Evolutionary conservation across 2,113 vertebrate species (phyloP), one percentile per base, ranked within the genome.

Genomic region (Sinocyclocheilus anshuiensis): DNA sequence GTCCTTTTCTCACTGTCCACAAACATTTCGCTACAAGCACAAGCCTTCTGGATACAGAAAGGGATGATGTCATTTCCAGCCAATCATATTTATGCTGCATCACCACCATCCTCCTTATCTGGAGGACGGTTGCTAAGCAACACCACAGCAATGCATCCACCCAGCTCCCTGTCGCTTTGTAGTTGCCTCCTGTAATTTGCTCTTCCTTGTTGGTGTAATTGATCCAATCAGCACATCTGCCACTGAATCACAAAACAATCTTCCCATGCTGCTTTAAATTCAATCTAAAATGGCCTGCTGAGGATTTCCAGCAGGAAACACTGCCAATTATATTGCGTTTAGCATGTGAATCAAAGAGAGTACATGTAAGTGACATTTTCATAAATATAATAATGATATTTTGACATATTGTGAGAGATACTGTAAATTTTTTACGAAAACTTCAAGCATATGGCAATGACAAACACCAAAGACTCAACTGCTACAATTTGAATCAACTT

Each of bases 61-160:
- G 69, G 87, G 86, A 94, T 95, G 94, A 96, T 94, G 94, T 96
- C 92, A 96, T 93, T 89, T 92, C 90, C 87, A 91, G 88, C 95
- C 95, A 96, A 95, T 96, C 93, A 93, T 90, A 92, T 92, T 93
- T 91, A 88, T 85, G 90, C 94, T 93, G 93, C 94, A 95, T 93
- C 90, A 92, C 89, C 71, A 89, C 91, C 86, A 91, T 92, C 93
- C 93, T 94, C 91, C 89, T 89, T 42, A 88, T 89, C 90, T 86
- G 48, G 69, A 84, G 75, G 71, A 86, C 4, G 77, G 94, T 95
- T 93, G 91, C 95, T 90, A 91, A 89, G 95, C 91, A 95, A 96
- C 94, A 93, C 77, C 85, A 89, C 91, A 90, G 92, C 92, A 88
- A 93, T 89, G 90, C 88, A 90, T 87, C 84, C 89, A 81, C 91